Evolutionary conservation across 1,140 invertebrate species (phyloP), one percentile per base, ranked within the genome.

Genomic region (Alviniconcha marisindica): DNA sequence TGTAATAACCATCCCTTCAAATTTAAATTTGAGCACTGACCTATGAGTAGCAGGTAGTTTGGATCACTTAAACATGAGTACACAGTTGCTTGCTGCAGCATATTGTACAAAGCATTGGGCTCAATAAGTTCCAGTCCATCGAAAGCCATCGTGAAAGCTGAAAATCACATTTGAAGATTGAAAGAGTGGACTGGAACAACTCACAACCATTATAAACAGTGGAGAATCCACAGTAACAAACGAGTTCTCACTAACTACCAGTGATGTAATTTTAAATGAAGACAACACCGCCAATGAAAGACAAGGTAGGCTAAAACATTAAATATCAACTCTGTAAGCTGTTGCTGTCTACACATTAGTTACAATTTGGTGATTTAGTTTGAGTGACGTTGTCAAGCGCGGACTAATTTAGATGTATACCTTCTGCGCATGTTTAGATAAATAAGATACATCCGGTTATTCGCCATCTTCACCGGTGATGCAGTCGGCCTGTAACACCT

Each of bases 41-140:
- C 92, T 73, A 93, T 87, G 24, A 93, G 80, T 73, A 92, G 86
- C 24, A 93, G 84, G 88, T 89, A 93, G 84, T 92, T 92, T 36
- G 90, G 89, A 83, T 93, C 92, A 83, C 90, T 92, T 74, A 93
- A 79, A 51, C 86, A 88, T 66, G 92, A 89, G 88, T 87, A 92
- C 12, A 88, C 81, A 33, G 87, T 89, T 28, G 88, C 86, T 81
- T 91, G 89, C 84, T 93, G 92, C 2, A 93, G 88, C 78, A 93
- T 86, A 86, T 93, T 93, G 81, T 92, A 93, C 38, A 93, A 83
- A 38, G 88, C 86, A 44, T 85, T 91, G 33, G 92, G 90, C 51
- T 92, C 91, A 74, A 92, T 82, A 21, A 92, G 78, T 71, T 86
- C 85, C 56, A 92, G 77, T 1, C 89, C 88, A 71, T 87, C 87